Evolutionary conservation across 1,140 invertebrate species (phyloP).

Genomic region (Zaprionus africanus): DNA sequence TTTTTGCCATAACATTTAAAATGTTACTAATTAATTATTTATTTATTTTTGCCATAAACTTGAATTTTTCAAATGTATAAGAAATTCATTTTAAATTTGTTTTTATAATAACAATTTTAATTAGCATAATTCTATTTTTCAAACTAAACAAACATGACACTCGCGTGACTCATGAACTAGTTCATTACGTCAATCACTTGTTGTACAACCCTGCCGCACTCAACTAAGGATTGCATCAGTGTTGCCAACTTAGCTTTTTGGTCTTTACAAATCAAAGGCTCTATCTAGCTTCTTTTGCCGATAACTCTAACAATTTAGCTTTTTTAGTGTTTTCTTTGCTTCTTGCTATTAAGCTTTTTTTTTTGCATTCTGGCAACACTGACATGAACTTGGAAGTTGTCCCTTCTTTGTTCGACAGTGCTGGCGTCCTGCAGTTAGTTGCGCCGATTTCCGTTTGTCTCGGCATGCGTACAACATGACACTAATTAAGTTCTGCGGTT

Average conservation of each 20-base stretch:
- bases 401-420: slow-evolving; percentile 21
- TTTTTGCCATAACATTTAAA: not conserved
- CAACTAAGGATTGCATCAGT: slow-evolving; percentile 39
- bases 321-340: too few relatives aligned
- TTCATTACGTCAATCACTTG: not conserved
- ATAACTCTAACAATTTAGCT: too few relatives aligned
- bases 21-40: not conserved
- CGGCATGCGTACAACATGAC: slow-evolving; percentile 71
- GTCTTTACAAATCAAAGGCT: too few relatives aligned
- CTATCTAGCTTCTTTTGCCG: too few relatives aligned
- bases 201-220: slow-evolving; percentile 27
- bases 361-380: too few relatives aligned
- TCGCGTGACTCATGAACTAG: not conserved
- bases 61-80: too few relatives aligned
- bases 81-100: not conserved
- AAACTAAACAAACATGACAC: not conserved
- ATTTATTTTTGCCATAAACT: not conserved
- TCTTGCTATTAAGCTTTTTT: too few relatives aligned
- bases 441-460: slow-evolving; percentile 73
- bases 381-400: too few relatives aligned
- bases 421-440: slow-evolving; percentile 69
- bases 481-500: slow-evolving; percentile 80
- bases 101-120: not conserved
- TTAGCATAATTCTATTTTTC: not conserved
- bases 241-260: not conserved